These are phyloP conservation scores for Tethya wilhelma DNA, from an alignment of 37 sponge, comb jelly and placozoan species.

Conservation along the genomic window DNA sequence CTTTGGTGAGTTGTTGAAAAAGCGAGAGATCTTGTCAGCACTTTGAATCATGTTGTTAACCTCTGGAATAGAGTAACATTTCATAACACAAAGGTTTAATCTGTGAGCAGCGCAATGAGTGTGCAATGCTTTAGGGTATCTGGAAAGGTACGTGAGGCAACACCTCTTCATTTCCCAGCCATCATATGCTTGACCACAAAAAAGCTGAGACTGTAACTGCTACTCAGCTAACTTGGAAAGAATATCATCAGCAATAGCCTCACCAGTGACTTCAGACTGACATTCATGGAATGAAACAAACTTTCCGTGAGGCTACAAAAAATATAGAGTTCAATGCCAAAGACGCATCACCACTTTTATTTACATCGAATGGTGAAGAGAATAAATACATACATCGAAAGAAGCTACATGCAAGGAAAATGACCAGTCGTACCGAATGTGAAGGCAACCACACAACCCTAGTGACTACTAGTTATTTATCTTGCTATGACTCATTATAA, in stretches of 20 bases:
- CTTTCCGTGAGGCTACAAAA: slow-evolving; percentile 70
- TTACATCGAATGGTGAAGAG: too few species aligned
- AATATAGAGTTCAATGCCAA: too few species aligned
- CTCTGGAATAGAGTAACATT: slow-evolving; percentile 19
- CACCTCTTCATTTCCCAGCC: slow-evolving; percentile 50
- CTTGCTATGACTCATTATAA: too few species aligned
- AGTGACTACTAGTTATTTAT: too few species aligned
- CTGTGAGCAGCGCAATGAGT: slow-evolving; percentile 50
- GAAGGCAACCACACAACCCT: too few species aligned
- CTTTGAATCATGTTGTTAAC: slow-evolving; percentile 46
- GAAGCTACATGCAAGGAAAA: too few species aligned
- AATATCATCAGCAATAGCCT: slow-evolving; percentile 69
- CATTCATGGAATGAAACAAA: slow-evolving; percentile 68
- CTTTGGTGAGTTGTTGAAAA: slow-evolving; percentile 24
- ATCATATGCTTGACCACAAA: slow-evolving; percentile 83
- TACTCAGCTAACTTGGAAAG: slow-evolving; percentile 20
- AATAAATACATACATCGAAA: too few species aligned
- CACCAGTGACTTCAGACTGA: slow-evolving; percentile 70
- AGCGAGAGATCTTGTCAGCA: slow-evolving; percentile 12
- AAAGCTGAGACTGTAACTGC: slow-evolving; percentile 55
- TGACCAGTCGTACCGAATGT: too few species aligned
- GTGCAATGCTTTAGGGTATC: slow-evolving; percentile 51
- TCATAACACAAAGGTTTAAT: slow-evolving; percentile 44
- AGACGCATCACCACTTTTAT: too few species aligned
- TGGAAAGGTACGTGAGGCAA: background rate